Conservation (phyloP, 2,113 vertebrate genomes). For the Zingel zingel region DNA sequence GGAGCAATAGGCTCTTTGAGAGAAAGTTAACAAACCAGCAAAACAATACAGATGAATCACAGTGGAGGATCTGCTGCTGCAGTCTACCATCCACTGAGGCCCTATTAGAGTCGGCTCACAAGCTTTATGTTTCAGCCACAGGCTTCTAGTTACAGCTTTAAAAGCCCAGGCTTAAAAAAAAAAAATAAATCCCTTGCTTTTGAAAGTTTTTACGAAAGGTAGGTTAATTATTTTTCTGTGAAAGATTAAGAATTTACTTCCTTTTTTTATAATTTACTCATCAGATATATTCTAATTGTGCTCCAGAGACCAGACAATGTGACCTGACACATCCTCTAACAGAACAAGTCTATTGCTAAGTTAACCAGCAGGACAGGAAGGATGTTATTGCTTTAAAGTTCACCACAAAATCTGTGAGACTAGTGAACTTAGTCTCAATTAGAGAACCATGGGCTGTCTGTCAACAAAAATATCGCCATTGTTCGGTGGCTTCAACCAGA, state of each 20-base stretch:
- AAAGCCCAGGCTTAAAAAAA: constrained; percentile 11
- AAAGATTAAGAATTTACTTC: not conserved
- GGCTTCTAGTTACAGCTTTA: constrained; percentile 27
- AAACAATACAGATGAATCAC: constrained; percentile 74
- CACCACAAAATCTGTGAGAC: constrained; percentile 51
- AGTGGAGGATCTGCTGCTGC: constrained; percentile 69
- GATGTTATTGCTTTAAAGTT: constrained; percentile 70
- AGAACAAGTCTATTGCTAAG: constrained; percentile 50
- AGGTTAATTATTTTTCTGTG: not conserved
- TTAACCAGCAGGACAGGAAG: constrained; percentile 71
- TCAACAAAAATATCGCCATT: constrained; percentile 78
- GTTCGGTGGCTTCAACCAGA: constrained; percentile 70
- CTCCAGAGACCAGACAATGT: not conserved
- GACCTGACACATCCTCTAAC: constrained; percentile 26
- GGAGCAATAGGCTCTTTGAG: constrained; percentile 82
- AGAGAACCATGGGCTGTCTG: constrained; percentile 68
- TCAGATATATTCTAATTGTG: not conserved
- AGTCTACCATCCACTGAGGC: constrained; percentile 84
- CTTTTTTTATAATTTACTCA: not conserved
- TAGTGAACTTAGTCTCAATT: constrained; percentile 71
- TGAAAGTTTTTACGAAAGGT: not conserved
- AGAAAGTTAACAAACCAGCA: constrained; percentile 80
- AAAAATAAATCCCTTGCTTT: not conserved
- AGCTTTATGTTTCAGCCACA: constrained; percentile 58
- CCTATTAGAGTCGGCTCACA: constrained; percentile 85